Evolutionary conservation across 2,113 vertebrate species (phyloP).

Genomic region (Microtus ochrogaster): DNA sequence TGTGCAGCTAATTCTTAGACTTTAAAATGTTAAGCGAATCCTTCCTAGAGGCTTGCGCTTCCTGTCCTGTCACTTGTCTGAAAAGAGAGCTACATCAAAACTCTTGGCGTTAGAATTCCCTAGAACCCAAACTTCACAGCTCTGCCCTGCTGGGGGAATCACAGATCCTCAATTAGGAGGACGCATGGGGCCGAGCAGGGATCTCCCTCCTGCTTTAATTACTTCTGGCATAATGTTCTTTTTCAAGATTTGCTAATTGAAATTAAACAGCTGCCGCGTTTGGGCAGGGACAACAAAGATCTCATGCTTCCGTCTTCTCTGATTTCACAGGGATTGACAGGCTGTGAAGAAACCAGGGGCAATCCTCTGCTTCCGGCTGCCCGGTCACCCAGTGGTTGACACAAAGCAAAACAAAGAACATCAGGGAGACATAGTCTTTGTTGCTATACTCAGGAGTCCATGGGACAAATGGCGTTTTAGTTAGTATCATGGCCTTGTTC

Average conservation of each 20-base stretch:
- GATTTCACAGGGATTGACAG: slow-evolving; percentile 81
- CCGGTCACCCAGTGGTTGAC: not conserved
- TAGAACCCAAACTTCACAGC: slow-evolving; percentile 59
- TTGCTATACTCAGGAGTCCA: not conserved
- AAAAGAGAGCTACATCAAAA: slow-evolving; percentile 71
- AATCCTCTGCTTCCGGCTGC: slow-evolving; percentile 67
- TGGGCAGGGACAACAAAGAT: slow-evolving; percentile 81
- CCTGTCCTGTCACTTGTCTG: slow-evolving; percentile 64
- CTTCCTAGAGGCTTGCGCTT: slow-evolving; percentile 68
- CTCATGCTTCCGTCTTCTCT: slow-evolving; percentile 71
- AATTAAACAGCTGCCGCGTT: slow-evolving; percentile 85
- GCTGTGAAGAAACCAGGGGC: slow-evolving; percentile 77
- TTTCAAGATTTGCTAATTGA: slow-evolving; percentile 85
- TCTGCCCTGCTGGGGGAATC: slow-evolving; percentile 39
- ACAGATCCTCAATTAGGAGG: not conserved
- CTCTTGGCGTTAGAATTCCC: slow-evolving; percentile 61
- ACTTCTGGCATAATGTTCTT: slow-evolving; percentile 81
- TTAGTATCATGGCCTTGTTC: slow-evolving; percentile 1
- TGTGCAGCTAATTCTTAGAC: slow-evolving; percentile 67
- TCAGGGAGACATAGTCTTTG: not conserved
- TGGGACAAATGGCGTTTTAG: not conserved
- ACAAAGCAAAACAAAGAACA: slow-evolving; percentile 39
- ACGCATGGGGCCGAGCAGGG: slow-evolving; percentile 40
- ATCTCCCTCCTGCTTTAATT: slow-evolving; percentile 82
- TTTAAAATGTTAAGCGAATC: slow-evolving; percentile 73